These are phyloP conservation scores for Andricus quercusramuli DNA, from an alignment of 2,888 invertebrate species.

Conservation along the genomic window DNA sequence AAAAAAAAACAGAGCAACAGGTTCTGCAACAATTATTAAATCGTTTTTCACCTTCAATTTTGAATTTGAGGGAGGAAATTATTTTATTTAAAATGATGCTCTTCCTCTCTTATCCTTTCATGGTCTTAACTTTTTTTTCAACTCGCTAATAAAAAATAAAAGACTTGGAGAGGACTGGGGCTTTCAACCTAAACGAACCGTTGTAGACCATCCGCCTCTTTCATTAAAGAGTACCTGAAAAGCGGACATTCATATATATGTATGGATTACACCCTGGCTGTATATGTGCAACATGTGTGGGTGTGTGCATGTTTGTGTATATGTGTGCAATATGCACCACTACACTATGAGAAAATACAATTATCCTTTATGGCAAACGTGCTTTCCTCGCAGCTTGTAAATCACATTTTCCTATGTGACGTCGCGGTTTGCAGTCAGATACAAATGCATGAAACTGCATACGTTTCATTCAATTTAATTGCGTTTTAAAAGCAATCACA, in stretches of 20 bases:
- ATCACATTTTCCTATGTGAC: conserved; percentile 34
- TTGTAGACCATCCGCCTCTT: conserved; percentile 20
- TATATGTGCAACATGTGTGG: not conserved
- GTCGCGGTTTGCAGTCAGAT: conserved; percentile 36
- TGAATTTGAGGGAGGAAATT: not conserved
- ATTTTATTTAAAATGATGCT: not conserved
- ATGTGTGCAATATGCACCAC: not conserved
- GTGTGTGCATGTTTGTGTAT: too few relatives aligned
- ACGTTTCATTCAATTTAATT: conserved; percentile 33
- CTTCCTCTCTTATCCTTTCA: not conserved
- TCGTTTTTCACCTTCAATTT: not conserved
- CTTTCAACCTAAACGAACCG: conserved; percentile 26
- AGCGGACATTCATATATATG: not conserved
- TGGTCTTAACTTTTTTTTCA: not conserved
- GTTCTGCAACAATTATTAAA: not conserved
- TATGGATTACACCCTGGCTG: not conserved
- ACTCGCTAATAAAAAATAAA: conserved; percentile 6
- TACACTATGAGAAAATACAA: conserved; percentile 18
- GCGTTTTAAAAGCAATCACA: conserved; percentile 24
- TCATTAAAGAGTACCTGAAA: conserved; percentile 31
- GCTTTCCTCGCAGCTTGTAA: conserved; percentile 35
- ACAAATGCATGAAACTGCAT: conserved; percentile 15
- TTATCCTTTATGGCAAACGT: conserved; percentile 40
- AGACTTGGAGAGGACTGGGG: not conserved
- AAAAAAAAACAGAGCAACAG: not conserved